These are phyloP conservation scores for Scaptomyza cyrtandrae DNA, from an alignment of 2,888 invertebrate species.

Conservation along the genomic window DNA sequence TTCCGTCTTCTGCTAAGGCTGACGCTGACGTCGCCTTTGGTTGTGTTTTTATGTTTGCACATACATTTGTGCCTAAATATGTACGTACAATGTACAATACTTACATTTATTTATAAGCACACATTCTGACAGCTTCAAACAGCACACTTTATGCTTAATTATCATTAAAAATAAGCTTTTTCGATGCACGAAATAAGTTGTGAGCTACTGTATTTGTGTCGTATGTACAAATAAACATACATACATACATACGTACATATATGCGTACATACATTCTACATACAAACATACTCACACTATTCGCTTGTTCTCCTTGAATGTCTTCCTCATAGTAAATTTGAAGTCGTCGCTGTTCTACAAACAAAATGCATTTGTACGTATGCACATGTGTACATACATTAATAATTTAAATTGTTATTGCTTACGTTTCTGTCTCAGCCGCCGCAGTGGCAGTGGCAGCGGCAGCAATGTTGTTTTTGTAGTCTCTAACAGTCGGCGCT, in stretches of 20 bases:
- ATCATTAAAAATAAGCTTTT: not conserved
- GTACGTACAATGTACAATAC: not conserved
- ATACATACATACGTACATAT: not conserved
- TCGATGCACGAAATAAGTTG: slow-evolving; percentile 4
- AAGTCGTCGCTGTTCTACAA: slow-evolving; percentile 59
- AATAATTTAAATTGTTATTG: slow-evolving; percentile 50
- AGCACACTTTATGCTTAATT: not conserved
- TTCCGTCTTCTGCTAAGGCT: slow-evolving; percentile 73
- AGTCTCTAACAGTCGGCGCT: slow-evolving; percentile 25
- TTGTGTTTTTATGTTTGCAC: not conserved
- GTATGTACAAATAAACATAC: slow-evolving; percentile 9
- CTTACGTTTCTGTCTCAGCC: slow-evolving; percentile 33
- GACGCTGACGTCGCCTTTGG: slow-evolving; percentile 32
- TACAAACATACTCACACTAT: slow-evolving; percentile 4
- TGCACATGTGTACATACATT: slow-evolving; percentile 28
- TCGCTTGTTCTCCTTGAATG: slow-evolving; percentile 68
- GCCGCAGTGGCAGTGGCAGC: slow-evolving; percentile 40
- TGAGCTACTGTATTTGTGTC: slow-evolving; percentile 11
- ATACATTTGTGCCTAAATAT: slow-evolving; percentile 7
- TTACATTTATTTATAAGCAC: not conserved
- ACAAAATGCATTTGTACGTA: slow-evolving; percentile 59
- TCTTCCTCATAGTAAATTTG: slow-evolving; percentile 58
- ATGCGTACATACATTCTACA: too few species aligned
- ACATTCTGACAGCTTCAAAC: not conserved
- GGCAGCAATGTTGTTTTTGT: slow-evolving; percentile 43